Conservation (phyloP, 2,797 vertebrate genomes). For the Alca torda region DNA sequence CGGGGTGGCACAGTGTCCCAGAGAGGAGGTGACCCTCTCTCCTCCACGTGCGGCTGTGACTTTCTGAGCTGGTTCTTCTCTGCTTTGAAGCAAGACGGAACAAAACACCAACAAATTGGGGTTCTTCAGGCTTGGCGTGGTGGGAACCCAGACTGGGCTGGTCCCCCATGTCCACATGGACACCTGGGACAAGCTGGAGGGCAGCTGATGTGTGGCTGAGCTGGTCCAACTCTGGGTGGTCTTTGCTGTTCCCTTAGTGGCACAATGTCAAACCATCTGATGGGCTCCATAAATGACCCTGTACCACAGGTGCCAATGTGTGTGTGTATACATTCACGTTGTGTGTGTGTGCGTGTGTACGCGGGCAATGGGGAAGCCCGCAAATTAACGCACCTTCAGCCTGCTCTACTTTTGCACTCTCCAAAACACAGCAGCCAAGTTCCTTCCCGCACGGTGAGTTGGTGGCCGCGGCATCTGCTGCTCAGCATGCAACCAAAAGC, state of each 20-base stretch:
- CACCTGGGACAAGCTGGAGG: neutral
- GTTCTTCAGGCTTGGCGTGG: neutral
- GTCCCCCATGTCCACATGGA: neutral
- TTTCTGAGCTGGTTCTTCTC: neutral
- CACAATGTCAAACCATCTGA: neutral
- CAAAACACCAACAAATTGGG: neutral
- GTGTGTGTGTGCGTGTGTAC: no score
- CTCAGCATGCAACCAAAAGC: neutral
- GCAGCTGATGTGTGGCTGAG: neutral
- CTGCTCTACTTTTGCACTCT: neutral
- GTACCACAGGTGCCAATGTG: fast-evolving
- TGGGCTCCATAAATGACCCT: neutral
- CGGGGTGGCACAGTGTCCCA: fast-evolving
- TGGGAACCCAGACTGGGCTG: neutral
- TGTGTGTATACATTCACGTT: no score
- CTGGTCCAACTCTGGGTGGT: neutral
- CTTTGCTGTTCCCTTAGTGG: neutral
- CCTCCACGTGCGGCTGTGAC: fast-evolving
- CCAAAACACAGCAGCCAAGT: neutral
- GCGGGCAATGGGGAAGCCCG: neutral
- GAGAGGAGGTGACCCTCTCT: neutral
- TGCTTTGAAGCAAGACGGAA: neutral
- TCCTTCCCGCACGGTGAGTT: neutral
- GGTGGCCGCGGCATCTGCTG: constrained; percentile 31
- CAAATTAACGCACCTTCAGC: neutral